Evolutionary conservation across 30 jellyfish, hydroid and myxozoan species (phyloP), one percentile per base, ranked within the genome.

Genomic region (Mastigias papua): DNA sequence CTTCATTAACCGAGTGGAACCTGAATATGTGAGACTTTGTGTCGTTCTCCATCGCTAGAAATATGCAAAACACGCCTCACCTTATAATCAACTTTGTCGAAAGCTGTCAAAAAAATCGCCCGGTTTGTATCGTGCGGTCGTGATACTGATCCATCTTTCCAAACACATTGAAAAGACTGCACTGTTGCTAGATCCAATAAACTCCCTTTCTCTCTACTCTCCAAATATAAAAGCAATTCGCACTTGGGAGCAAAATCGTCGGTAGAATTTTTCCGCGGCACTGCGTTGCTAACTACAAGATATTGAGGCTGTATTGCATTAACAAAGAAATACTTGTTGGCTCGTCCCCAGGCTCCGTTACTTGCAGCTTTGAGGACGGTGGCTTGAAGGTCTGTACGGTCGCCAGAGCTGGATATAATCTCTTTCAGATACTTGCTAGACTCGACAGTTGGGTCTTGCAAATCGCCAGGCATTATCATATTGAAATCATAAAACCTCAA

Each of bases 31-130:
- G 90, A 28, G 20, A 87, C 90, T 73, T 70, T 87, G 57, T 87
- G 96, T 69, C 68, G 76, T 20, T 87, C 96, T 11, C 96, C 96
- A 46, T 87, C 96, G 50, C 96, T 87, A 34, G 96, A 87, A 30
- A 87, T 77, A 8, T 78, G 90, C 77, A 87, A 87, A 15, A 87
- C 60, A 19, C 89, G 88, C 0, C 96, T 89, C 26, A 87, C 91
- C 62, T 60, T 87, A 64, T 78, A 87, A 17, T 54, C 90, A 15
- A 66, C 77, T 10, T 23, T 23, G 48, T 87, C 96, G 49, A 58
- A 87, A 8, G 96, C 96, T 6, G 96, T 87, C 19, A 87, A 68
- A 63, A 87, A 87, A 0, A 87, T 26, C 34, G 91, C 96, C 34
- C 90, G 42, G 16, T 46, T 65, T 26, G 96, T 87, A n/a, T 78